Evolutionary conservation across 1,140 invertebrate genomes (phyloP), one percentile per base, ranked within the genome.

Genomic region (Drosophila pallidifrons): DNA sequence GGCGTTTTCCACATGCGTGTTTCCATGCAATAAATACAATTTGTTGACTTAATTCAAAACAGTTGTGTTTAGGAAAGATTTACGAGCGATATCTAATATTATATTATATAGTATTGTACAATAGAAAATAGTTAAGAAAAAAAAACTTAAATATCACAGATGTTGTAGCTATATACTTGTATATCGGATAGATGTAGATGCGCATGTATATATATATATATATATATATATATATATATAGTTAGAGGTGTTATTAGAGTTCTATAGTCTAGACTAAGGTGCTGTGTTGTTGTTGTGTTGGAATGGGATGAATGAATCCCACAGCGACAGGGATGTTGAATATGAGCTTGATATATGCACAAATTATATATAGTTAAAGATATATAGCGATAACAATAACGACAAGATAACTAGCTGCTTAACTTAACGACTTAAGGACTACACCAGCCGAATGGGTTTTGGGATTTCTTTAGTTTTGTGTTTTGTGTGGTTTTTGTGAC

Each of bases 111-210:
- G 20, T 25, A 25, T 60, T 60, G 49, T 83, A 87, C 82, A 77
- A 74, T 89, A 89, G 77, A 74, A 89, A 88, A 85, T 75, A 85
- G 85, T 88, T 83, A 86, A 86, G 81, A 77, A 90, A 77, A 90
- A 90, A 90, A 77, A 90, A 90, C 86, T 90, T 90, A 90, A 80
- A 77, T 90, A 90, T 90, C 86, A 90, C 86, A 90, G 86, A 90
- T 90, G 57, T 89, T 76, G 54, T 63, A 61, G 70, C 55, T 71
- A 69, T 70, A 68, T 64, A 67, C 71, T 67, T 67, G 51, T 32
- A 54, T 54, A 30, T 8, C 35, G 35, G 20, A 54, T 32, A 72
- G 51, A 66, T 57, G 63, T 60, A 66, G n/a, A 69, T 52, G 35
- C 58, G 13, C 43, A 16, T 49, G 4, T 57, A 43, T 47, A 43